These are phyloP conservation scores for Cremastinae sp. DNA, from an alignment of 2,888 invertebrate species.

Conservation along the genomic window DNA sequence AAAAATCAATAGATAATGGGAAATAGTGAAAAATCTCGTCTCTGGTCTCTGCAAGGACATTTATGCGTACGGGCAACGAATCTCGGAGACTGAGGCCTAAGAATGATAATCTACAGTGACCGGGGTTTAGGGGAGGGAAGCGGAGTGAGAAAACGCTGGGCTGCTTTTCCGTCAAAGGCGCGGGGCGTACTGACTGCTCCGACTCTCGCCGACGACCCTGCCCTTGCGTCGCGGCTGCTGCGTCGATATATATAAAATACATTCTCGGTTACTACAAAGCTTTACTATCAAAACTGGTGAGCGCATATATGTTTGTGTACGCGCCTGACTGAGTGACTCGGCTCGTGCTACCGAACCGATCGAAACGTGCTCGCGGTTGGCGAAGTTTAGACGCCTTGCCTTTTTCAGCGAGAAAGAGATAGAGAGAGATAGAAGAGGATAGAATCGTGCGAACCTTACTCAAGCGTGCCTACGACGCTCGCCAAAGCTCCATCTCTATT, in stretches of 20 bases:
- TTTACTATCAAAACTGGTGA: conserved; percentile 26
- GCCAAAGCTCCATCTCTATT: no score
- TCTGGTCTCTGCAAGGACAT: neutral
- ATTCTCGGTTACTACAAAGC: conserved; percentile 22
- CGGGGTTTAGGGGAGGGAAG: conserved; percentile 31
- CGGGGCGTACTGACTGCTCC: conserved; percentile 74
- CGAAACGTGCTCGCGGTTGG: conserved; percentile 50
- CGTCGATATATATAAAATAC: conserved; percentile 62
- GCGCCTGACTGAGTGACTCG: conserved; percentile 21
- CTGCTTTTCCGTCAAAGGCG: conserved; percentile 72
- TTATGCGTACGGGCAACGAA: conserved; percentile 9
- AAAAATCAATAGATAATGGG: no score
- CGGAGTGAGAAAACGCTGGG: conserved; percentile 29
- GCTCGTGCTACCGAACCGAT: conserved; percentile 53
- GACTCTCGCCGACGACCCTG: conserved; percentile 75
- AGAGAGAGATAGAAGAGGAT: neutral
- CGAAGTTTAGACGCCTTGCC: conserved; percentile 31
- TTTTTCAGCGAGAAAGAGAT: conserved; percentile 13
- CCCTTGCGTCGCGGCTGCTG: conserved; percentile 77
- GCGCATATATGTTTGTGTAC: neutral
- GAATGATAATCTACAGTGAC: neutral
- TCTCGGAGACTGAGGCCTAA: conserved; percentile 50
- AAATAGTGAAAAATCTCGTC: neutral
- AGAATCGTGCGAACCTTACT: neutral
- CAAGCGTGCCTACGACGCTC: no score